Evolutionary conservation across 2,888 invertebrate genomes (phyloP), one percentile per base, ranked within the genome.

Genomic region (Cerceris ruficornis): DNA sequence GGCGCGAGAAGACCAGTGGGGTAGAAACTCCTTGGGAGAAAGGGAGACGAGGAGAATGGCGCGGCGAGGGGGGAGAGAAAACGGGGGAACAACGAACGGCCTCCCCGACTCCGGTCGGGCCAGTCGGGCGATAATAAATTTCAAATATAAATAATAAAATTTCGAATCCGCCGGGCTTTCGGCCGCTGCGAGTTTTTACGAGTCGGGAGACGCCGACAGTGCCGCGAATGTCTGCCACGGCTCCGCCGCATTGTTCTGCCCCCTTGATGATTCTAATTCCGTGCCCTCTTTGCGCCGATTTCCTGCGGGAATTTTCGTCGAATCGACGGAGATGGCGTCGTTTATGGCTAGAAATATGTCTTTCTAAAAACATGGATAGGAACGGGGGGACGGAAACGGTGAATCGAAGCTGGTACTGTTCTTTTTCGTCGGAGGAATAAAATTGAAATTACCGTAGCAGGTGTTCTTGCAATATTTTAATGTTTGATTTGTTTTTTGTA

Each of bases 121-220:
- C 72, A 49, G 42, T 57, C 80, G 86, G 88, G 90, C 90, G 91
- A 91, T 91, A 91, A 91, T 91, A 91, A 92, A 91, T 92, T 91
- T 91, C 90, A 89, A 89, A 92, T 91, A 91, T 91, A 90, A 91
- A 90, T 83, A 85, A 85, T 85, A 76, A 83, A 82, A 91, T 91
- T 91, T 91, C 90, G 86, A 67, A 76, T 80, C 69, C 57, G 43
- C 42, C 55, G 49, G 55, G 52, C 60, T 52, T 52, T 6, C 28
- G 64, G 59, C n/a, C 59, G 66, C 67, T 70, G 55, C 68, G 58
- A 57, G 50, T 83, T 83, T 83, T 83, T 83, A 81, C 79, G 80
- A 68, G 82, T 60, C 78, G 77, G 66, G 72, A 68, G 80, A 77
- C 65, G 77, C 76, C 69, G 60, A 55, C 58, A 54, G 65, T 42